Conservation (phyloP, 2,888 invertebrate genomes). For the Drosophila dives region DNA sequence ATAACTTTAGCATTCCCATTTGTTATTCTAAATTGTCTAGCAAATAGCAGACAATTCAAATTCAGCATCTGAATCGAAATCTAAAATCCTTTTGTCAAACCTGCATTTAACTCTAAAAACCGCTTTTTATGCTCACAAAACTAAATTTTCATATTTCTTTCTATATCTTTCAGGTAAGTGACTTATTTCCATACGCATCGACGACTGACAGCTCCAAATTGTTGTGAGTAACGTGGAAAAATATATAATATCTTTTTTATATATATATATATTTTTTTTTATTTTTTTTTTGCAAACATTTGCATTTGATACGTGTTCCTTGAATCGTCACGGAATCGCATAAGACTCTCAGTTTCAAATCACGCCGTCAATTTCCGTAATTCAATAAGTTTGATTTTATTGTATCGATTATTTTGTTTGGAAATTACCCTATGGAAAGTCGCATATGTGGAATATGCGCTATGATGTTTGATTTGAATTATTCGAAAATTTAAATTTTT, state of each 20-base stretch:
- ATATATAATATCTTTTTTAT: slow-evolving; percentile 7
- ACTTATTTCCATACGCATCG: slow-evolving; percentile 10
- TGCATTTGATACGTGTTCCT: slow-evolving; percentile 28
- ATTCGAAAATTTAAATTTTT: background rate
- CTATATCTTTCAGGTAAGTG: slow-evolving; percentile 64
- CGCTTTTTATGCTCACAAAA: background rate
- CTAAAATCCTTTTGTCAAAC: too few relatives aligned
- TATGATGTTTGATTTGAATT: background rate
- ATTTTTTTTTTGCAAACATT: slow-evolving; percentile 4
- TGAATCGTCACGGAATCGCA: slow-evolving; percentile 15
- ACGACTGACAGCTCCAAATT: background rate
- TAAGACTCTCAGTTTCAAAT: slow-evolving; percentile 60
- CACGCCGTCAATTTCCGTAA: slow-evolving; percentile 68
- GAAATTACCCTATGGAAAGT: slow-evolving; percentile 28
- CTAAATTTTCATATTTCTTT: slow-evolving; percentile 2
- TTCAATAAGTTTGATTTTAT: slow-evolving; percentile 66
- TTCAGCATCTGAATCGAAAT: background rate
- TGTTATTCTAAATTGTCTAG: background rate
- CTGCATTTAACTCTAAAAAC: background rate
- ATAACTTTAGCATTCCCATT: background rate
- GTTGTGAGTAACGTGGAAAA: slow-evolving; percentile 24
- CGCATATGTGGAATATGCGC: background rate
- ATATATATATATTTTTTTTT: background rate
- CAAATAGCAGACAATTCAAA: background rate
- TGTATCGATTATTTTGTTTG: slow-evolving; percentile 46